These are phyloP conservation scores for Cheilosia scutellata DNA, from an alignment of 2,888 invertebrate genomes.

Conservation along the genomic window DNA sequence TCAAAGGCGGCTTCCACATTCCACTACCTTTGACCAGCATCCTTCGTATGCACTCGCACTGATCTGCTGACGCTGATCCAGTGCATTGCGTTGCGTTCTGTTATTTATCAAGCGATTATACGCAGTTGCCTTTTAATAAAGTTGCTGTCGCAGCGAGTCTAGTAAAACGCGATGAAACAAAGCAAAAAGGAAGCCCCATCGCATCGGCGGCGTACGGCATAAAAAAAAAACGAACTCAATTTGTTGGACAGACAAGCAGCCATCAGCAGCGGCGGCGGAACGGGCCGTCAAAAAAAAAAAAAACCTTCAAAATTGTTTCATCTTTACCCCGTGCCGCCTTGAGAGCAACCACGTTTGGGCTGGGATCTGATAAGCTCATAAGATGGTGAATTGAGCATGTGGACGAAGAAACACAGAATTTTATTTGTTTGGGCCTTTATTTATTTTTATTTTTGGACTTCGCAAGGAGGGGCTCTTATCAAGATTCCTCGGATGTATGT, in stretches of 20 bases:
- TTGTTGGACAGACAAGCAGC: constrained; percentile 62
- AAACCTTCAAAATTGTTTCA: constrained; percentile 67
- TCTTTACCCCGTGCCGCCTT: constrained; percentile 8
- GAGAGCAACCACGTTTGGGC: constrained; percentile 41
- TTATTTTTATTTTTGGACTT: constrained; percentile 14
- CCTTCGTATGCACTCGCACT: constrained; percentile 12
- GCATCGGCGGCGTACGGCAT: background rate
- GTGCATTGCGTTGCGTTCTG: constrained; percentile 58
- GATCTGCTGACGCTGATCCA: constrained; percentile 15
- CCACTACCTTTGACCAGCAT: constrained; percentile 17
- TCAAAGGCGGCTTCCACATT: constrained; percentile 58
- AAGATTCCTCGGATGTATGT: constrained; percentile 60
- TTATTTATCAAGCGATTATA: constrained; percentile 75
- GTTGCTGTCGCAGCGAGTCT: constrained; percentile 35
- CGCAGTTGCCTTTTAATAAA: constrained; percentile 70
- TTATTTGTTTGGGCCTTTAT: constrained; percentile 2
- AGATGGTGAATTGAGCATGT: constrained; percentile 55
- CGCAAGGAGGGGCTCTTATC: constrained; percentile 50
- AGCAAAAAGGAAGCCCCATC: constrained; percentile 1
- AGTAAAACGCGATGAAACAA: constrained; percentile 16
- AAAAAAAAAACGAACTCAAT: constrained; percentile 71
- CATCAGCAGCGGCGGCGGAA: constrained; percentile 17
- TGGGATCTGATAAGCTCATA: constrained; percentile 62
- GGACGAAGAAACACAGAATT: constrained; percentile 42
- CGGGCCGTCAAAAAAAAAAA: constrained; percentile 35